Percentiles rank a stretch among this genome's conserved stretches.
Conservation (phyloP, 2,888 invertebrate genomes). For the Corbicula japonica region DNA sequence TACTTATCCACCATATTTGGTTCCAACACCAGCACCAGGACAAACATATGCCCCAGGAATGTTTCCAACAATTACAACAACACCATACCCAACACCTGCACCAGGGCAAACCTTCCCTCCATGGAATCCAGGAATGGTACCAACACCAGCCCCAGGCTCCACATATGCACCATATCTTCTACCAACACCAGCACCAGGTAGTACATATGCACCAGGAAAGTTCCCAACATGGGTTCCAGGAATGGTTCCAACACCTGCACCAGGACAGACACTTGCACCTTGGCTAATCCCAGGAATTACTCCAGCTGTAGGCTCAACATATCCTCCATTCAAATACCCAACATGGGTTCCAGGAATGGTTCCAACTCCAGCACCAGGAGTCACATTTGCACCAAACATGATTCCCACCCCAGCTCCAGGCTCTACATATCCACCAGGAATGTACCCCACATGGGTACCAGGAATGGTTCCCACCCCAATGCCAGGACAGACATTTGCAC, state of each 20-base stretch:
- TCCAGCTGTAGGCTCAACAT: constrained; percentile 66
- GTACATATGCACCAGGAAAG: constrained; percentile 65
- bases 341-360: constrained; percentile 67
- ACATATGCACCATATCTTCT: constrained; percentile 64
- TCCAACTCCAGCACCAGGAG: constrained; percentile 62
- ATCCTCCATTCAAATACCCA: constrained; percentile 63
- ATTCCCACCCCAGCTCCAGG: constrained; percentile 57
- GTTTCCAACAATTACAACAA: constrained; percentile 56
- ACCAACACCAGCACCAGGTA: constrained; percentile 68
- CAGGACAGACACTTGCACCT: constrained; percentile 61
- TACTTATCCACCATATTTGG: constrained; percentile 59
- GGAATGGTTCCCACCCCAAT: constrained; percentile 65
- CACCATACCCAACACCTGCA: constrained; percentile 57
- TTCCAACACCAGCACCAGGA: constrained; percentile 62
- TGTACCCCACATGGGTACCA: constrained; percentile 64
- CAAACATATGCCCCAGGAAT: constrained; percentile 61
- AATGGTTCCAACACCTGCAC: constrained; percentile 67
- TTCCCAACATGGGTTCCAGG: constrained; percentile 69
- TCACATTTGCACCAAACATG: constrained; percentile 48
- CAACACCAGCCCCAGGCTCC: constrained; percentile 62
- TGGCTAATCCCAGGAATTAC: constrained; percentile 63
- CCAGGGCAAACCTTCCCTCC: constrained; percentile 58
- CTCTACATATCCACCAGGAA: constrained; percentile 49
- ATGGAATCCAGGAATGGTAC: constrained; percentile 64
- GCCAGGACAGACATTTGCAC: constrained; percentile 60